Percentiles rank a stretch among this genome's conserved stretches.
These are phyloP conservation scores for Theocolax elegans DNA, from an alignment of 1,140 invertebrate species.

Conservation along the genomic window DNA sequence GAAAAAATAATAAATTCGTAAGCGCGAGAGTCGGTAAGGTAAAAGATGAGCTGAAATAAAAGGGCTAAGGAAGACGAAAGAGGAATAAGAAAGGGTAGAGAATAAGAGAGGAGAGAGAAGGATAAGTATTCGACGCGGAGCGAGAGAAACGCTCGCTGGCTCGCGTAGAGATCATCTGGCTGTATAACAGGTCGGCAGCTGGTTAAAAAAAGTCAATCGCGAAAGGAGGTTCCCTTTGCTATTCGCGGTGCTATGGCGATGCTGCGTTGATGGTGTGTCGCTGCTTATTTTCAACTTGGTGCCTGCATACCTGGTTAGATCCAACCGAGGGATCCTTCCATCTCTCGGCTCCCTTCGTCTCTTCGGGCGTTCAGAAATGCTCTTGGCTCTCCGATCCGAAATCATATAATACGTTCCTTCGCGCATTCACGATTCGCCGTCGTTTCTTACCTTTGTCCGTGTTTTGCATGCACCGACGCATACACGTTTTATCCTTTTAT, in stretches of 20 bases:
- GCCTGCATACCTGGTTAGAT: constrained; percentile 64
- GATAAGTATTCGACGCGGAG: constrained; percentile 17
- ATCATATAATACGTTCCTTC: constrained; percentile 56
- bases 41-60: constrained; percentile 60
- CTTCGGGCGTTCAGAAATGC: constrained; percentile 49
- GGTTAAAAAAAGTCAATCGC: constrained; percentile 67
- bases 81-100: constrained; percentile 22
- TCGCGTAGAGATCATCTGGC: constrained; percentile 64
- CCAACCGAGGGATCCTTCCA: constrained; percentile 54
- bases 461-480: constrained; percentile 13
- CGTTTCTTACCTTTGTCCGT: constrained; percentile 9
- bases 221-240: constrained; percentile 43
- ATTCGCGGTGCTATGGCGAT: constrained; percentile 58
- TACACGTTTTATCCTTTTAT: not conserved
- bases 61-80: constrained; percentile 45
- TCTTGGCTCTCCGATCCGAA: constrained; percentile 62
- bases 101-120: not conserved
- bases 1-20: not conserved
- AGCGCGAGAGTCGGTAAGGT: constrained; percentile 41
- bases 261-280: constrained; percentile 66
- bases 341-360: not conserved
- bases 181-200: constrained; percentile 66
- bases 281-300: constrained; percentile 65
- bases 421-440: constrained; percentile 36
- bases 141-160: constrained; percentile 45